phyloP scores from a whole-genome alignment of 2,888 invertebrate species.

The Achlya flavicornis region DNA sequence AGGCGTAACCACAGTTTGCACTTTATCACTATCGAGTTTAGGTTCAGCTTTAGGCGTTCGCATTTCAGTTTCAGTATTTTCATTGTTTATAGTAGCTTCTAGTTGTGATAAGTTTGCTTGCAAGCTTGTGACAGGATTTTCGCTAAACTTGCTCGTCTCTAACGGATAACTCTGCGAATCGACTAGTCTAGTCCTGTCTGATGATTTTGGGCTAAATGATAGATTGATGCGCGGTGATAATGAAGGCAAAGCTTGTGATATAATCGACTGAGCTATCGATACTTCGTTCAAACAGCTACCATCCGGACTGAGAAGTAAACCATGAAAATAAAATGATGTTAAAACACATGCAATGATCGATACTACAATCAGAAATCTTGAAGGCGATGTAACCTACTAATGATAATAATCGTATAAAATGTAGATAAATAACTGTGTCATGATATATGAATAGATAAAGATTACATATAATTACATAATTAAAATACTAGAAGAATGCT shows the following conservation, averaged over 20 bases:
- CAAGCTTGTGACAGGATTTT: constrained; percentile 41
- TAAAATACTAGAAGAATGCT: constrained; percentile 73
- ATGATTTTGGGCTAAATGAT: constrained; percentile 76
- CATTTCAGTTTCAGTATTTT: constrained; percentile 45
- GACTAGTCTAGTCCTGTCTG: constrained; percentile 77
- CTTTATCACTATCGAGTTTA: constrained; percentile 54
- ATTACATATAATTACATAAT: constrained; percentile 27
- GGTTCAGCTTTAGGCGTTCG: constrained; percentile 55
- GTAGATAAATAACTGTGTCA: constrained; percentile 24
- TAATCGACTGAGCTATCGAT: constrained; percentile 81
- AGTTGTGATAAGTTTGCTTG: constrained; percentile 61
- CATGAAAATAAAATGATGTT: constrained; percentile 36
- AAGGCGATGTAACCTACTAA: background rate
- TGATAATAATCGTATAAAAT: constrained; percentile 22
- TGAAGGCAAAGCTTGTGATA: constrained; percentile 81
- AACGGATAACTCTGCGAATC: constrained; percentile 58
- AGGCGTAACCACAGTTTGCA: constrained; percentile 74
- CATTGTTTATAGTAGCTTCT: constrained; percentile 56
- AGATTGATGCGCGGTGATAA: constrained; percentile 74
- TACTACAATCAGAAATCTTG: constrained; percentile 7
- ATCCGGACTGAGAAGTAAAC: constrained; percentile 64
- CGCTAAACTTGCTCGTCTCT: constrained; percentile 70
- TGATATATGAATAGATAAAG: constrained; percentile 26
- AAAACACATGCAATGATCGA: constrained; percentile 46
- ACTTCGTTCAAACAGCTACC: constrained; percentile 82